These are phyloP conservation scores for Choreutis nemorana DNA, from an alignment of 2,888 invertebrate genomes.

Conservation along the genomic window DNA sequence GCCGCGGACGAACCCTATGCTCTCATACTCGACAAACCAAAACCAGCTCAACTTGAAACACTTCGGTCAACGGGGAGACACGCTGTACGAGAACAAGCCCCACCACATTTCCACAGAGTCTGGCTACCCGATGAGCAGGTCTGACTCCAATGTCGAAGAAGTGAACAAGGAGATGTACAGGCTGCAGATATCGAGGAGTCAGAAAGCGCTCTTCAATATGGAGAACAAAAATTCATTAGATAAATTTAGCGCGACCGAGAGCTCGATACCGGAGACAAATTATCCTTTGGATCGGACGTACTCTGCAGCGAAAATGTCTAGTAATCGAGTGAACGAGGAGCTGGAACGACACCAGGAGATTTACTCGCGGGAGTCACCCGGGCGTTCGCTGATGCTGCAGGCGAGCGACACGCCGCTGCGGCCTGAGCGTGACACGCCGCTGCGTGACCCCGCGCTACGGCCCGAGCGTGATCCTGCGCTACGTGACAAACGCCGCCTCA, in stretches of 20 bases:
- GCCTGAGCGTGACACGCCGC: slow-evolving; percentile 38
- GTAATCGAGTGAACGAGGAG: slow-evolving; percentile 53
- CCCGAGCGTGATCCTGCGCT: slow-evolving; percentile 20
- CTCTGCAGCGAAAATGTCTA: slow-evolving; percentile 54
- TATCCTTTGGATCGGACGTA: slow-evolving; percentile 56
- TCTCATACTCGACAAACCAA: slow-evolving; percentile 59
- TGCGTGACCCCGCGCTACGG: slow-evolving; percentile 31
- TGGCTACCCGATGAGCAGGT: slow-evolving; percentile 54
- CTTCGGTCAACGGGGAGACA: slow-evolving; percentile 55
- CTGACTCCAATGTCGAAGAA: slow-evolving; percentile 60
- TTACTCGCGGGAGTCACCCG: slow-evolving; percentile 45
- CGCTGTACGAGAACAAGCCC: slow-evolving; percentile 53
- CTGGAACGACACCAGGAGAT: slow-evolving; percentile 49
- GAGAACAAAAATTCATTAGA: slow-evolving; percentile 53
- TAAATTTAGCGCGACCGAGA: slow-evolving; percentile 43
- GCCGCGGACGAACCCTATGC: slow-evolving; percentile 68
- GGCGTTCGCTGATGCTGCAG: slow-evolving; percentile 31
- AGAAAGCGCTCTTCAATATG: slow-evolving; percentile 56
- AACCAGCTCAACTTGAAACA: slow-evolving; percentile 54
- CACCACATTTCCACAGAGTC: slow-evolving; percentile 55
- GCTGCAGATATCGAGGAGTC: slow-evolving; percentile 57
- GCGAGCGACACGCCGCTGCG: slow-evolving; percentile 49
- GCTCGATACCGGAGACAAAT: slow-evolving; percentile 45
- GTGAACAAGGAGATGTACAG: slow-evolving; percentile 63
- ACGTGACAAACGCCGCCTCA: slow-evolving; percentile 68